These are phyloP conservation scores for Chloroceryle inda DNA, from an alignment of 2,797 vertebrate genomes.

Conservation along the genomic window DNA sequence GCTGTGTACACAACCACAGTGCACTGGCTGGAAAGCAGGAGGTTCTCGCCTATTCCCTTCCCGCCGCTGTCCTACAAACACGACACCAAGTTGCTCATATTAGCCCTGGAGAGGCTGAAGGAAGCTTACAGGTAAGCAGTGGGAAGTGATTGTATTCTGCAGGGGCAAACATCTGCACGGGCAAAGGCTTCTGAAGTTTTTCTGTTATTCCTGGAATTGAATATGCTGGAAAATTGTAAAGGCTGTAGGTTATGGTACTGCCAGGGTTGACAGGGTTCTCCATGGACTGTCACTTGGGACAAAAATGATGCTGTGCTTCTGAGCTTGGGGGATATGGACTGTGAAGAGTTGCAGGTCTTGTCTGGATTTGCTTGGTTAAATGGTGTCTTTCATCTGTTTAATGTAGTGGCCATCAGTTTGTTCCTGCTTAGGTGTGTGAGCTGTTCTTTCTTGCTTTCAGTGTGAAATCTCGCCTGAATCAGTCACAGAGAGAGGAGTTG, in stretches of 20 bases:
- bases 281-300: neutral
- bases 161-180: neutral
- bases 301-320: accelerated
- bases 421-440: neutral
- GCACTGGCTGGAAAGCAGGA: constrained; percentile 98
- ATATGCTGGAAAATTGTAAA: neutral
- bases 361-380: neutral
- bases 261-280: neutral
- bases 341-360: neutral
- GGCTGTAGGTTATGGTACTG: neutral
- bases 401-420: neutral
- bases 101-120: constrained; percentile 97
- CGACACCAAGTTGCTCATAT: constrained; percentile 97
- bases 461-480: constrained; percentile 98
- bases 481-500: constrained; percentile 97
- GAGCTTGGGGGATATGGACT: neutral
- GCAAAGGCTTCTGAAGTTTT: neutral
- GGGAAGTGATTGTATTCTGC: neutral
- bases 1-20: constrained; percentile 98
- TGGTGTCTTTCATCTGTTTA: neutral
- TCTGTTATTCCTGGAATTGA: neutral
- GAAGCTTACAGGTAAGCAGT: constrained; percentile 95
- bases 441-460: constrained; percentile 74
- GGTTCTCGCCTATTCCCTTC: constrained; percentile 99
- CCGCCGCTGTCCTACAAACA: constrained; percentile 98